Base-by-base conservation (phyloP, 2,113 vertebrate genomes). In the Labrus mixtus region DNA sequence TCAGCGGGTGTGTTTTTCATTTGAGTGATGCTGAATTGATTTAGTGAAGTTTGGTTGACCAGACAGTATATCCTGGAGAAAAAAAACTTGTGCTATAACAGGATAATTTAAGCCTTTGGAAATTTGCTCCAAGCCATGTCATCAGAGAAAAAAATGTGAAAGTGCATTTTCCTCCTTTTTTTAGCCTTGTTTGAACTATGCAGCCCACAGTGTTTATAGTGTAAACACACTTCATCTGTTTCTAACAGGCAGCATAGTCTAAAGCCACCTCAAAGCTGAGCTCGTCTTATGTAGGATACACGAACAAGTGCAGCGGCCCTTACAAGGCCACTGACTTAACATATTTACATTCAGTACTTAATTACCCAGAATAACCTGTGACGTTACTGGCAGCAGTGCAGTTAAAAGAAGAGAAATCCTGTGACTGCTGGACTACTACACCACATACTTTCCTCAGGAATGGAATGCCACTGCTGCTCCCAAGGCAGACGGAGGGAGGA, bases 331-430 rank as follows among this genome's bases (percentile, higher is more conserved):
- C 75, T 57, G 76, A 82, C 78, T 81, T 67, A 46, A 84, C 78
- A 84, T 73, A 79, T 87, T 90, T 82, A 66, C 76, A 80, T 74
- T 23, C 39, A 43, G 46, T 16, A 39, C 56, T 89, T 83, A 84
- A 88, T 91, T 77, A 73, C 85, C 84, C 82, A 85, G 85, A 90
- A 91, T 90, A 91, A 85, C 83, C 65, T 76, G 82, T 85, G 87
- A 88, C 78, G 62, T 45, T 59, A 51, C 72, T 39, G 76, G 67
- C 90, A 77, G 80, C 20, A 17, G 65, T 6, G 80, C 73, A 72
- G 79, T 83, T 81, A 69, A 89, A 91, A 79, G 75, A 82, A 87
- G 87, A 89, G 83, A 83, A 91, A 92, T 87, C 87, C 88, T 91
- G 90, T 80, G 90, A 92, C 88, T 85, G 85, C 90, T 68, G 88